Percentiles rank a stretch among this genome's conserved stretches.
phyloP scores from a whole-genome alignment of 2,797 vertebrate species.

The Periophthalmus magnuspinnatus region DNA sequence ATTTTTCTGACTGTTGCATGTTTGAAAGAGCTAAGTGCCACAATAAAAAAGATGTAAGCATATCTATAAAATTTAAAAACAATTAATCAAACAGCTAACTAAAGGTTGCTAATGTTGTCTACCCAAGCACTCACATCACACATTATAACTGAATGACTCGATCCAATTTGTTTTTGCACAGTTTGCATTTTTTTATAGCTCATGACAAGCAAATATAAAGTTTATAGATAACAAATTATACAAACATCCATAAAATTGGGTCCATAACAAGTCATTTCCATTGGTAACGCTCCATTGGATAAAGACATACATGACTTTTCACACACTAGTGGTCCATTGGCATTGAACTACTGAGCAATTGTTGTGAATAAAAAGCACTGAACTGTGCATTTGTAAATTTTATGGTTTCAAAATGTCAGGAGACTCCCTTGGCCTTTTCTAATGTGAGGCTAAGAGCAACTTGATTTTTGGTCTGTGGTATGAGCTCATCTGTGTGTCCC shows the following conservation, averaged over 20 bases:
- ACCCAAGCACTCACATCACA: too few relatives aligned
- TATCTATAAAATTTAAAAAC: too few relatives aligned
- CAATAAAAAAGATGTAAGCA: too few relatives aligned
- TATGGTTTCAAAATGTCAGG: background rate
- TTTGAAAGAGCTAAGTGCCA: background rate
- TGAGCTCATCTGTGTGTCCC: conserved; percentile 14
- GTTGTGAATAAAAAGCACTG: background rate
- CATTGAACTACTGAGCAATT: background rate
- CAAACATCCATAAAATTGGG: too few relatives aligned
- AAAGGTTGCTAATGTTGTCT: too few relatives aligned
- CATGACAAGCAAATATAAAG: too few relatives aligned
- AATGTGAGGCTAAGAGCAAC: background rate
- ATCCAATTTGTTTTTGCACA: too few relatives aligned
- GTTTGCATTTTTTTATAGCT: too few relatives aligned
- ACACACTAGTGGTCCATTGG: background rate
- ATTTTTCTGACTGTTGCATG: background rate
- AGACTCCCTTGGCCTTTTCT: background rate
- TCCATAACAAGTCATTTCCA: background rate
- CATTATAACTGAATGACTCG: too few relatives aligned
- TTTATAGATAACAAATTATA: too few relatives aligned
- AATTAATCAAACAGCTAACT: too few relatives aligned
- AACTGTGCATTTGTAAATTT: background rate
- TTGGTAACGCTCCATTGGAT: background rate
- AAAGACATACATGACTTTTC: background rate
- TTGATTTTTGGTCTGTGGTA: background rate